Conservation (phyloP, 2,797 vertebrate genomes). For the Malurus splendens region DNA sequence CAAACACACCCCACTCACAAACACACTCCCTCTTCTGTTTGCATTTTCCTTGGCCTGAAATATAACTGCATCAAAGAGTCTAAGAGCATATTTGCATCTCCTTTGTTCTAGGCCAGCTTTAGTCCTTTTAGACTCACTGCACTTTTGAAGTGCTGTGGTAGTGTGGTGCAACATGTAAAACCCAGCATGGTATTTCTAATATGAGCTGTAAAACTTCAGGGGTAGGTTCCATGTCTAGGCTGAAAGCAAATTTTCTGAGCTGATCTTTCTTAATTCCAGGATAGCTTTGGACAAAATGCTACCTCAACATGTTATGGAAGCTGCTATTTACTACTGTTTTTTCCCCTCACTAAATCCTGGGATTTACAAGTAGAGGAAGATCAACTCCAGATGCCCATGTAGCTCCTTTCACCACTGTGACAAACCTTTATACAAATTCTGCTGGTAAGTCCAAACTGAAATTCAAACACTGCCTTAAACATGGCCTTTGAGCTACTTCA, state of each 20-base stretch:
- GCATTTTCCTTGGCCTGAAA: not conserved
- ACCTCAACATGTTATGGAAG: fast-evolving
- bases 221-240: too few relatives aligned
- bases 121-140: not conserved
- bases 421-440: not conserved
- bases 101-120: not conserved
- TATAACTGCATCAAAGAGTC: not conserved
- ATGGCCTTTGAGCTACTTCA: not conserved
- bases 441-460: not conserved
- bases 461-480: not conserved
- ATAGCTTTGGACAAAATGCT: not conserved
- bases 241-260: not conserved
- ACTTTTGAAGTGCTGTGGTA: not conserved
- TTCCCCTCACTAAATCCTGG: not conserved
- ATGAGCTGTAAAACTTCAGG: not conserved
- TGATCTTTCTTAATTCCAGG: not conserved
- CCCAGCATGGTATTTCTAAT: not conserved
- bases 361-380: not conserved
- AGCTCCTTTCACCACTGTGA: not conserved
- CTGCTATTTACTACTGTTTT: not conserved
- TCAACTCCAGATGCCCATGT: not conserved
- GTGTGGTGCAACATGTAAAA: not conserved
- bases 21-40: not conserved
- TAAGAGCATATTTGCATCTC: not conserved
- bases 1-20: slow-evolving; percentile 4